Evolutionary conservation across 2,888 invertebrate species (phyloP).

Genomic region (Acleris holmiana): DNA sequence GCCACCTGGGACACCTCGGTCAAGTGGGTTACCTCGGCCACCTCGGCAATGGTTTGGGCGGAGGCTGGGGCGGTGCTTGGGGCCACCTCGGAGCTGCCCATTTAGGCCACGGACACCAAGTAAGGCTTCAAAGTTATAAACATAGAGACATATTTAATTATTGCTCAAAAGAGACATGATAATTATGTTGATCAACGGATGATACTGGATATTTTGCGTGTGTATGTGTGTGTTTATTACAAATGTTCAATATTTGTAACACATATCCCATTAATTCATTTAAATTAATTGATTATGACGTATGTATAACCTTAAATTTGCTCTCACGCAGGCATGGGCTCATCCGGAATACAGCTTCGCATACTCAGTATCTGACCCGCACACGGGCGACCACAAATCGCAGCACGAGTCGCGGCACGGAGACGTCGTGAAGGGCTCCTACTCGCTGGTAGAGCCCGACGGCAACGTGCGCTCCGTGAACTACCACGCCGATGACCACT

Average conservation of each 20-base stretch:
- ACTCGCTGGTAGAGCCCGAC: constrained; percentile 84
- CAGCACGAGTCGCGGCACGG: constrained; percentile 84
- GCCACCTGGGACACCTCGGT: neutral
- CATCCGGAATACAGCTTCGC: constrained; percentile 84
- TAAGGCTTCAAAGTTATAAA: constrained; percentile 5
- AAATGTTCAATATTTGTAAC: no score
- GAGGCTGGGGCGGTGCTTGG: constrained; percentile 19
- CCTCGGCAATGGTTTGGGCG: constrained; percentile 29
- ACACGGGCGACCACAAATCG: constrained; percentile 85
- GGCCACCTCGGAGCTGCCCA: constrained; percentile 25
- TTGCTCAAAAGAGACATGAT: no score
- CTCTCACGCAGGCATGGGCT: constrained; percentile 55
- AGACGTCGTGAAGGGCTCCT: constrained; percentile 85
- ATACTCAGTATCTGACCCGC: constrained; percentile 82
- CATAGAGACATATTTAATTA: no score
- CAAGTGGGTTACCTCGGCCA: constrained; percentile 3
- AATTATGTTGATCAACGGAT: no score
- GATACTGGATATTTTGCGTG: no score
- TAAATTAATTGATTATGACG: no score
- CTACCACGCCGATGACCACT: constrained; percentile 79
- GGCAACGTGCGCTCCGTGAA: constrained; percentile 83
- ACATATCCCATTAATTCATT: no score
- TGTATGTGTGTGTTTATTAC: no score
- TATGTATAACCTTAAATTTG: no score
- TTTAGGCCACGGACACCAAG: constrained; percentile 13